Conservation (phyloP, 1,140 invertebrate species). For the Leptestheria dahalacensis region DNA sequence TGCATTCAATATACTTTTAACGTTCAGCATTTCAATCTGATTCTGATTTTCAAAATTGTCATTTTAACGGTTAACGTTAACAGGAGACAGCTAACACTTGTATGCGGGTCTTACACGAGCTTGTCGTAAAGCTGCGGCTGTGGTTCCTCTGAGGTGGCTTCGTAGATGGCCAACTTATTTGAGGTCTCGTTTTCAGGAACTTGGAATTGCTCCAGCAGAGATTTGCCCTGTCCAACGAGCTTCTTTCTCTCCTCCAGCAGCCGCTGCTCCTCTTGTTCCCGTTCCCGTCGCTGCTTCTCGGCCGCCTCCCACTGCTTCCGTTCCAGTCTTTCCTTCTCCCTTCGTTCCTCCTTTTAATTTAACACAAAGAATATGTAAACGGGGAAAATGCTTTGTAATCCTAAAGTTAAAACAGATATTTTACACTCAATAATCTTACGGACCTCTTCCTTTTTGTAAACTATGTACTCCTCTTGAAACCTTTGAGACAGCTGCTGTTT, state of each 20-base stretch:
- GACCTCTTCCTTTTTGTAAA: constrained; percentile 43
- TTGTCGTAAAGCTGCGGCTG: background rate
- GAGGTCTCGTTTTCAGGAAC: background rate
- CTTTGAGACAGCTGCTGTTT: constrained; percentile 57
- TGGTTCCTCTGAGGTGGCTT: background rate
- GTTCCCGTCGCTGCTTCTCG: constrained; percentile 25
- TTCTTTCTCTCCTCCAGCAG: constrained; percentile 19
- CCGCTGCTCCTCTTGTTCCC: constrained; percentile 30
- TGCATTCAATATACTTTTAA: too few species aligned
- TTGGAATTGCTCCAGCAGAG: background rate
- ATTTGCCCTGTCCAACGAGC: background rate
- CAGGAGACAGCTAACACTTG: too few species aligned
- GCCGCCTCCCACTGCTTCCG: constrained; percentile 19
- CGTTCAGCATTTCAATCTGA: too few species aligned
- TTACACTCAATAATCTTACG: constrained; percentile 13
- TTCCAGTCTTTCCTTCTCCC: constrained; percentile 21
- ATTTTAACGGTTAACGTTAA: too few species aligned
- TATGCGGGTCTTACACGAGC: too few species aligned
- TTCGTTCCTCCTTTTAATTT: constrained; percentile 17
- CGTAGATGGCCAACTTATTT: background rate
- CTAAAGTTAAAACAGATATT: too few species aligned
- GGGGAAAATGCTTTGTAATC: too few species aligned
- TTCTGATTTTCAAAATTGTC: too few species aligned
- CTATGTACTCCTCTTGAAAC: constrained; percentile 56
- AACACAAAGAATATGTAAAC: background rate